phyloP scores from a whole-genome alignment of 2,888 invertebrate species.

The Stenotaenia linearis region DNA sequence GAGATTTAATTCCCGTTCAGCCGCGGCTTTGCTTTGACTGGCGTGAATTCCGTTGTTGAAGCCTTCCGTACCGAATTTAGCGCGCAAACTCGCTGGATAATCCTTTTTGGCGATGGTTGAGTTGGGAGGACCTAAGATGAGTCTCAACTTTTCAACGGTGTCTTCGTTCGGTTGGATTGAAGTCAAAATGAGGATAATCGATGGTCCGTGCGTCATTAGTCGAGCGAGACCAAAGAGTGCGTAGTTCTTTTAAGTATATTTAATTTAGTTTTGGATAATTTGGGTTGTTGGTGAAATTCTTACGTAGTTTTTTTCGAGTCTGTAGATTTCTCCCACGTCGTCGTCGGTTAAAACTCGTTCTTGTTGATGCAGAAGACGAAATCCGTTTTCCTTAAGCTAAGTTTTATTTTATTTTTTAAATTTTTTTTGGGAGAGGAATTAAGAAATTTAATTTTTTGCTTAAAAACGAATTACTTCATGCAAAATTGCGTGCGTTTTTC shows the following conservation, averaged over 20 bases:
- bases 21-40: not conserved
- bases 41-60: slow-evolving; percentile 47
- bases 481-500: not conserved
- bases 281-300: not conserved
- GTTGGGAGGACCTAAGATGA: not conserved
- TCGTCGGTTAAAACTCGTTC: not conserved
- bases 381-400: not conserved
- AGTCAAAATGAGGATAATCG: not conserved
- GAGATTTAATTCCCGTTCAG: not conserved
- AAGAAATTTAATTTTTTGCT: too few species aligned
- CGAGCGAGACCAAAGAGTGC: not conserved
- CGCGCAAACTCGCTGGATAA: slow-evolving; percentile 43
- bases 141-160: not conserved
- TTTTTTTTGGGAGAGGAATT: too few species aligned
- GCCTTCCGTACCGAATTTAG: slow-evolving; percentile 45
- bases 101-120: not conserved
- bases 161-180: not conserved
- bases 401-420: too few species aligned
- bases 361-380: not conserved
- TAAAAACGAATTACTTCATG: not conserved
- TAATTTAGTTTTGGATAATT: too few species aligned
- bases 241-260: not conserved
- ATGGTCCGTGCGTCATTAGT: not conserved
- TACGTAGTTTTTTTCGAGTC: not conserved
- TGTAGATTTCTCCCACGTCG: not conserved